Base-by-base conservation (phyloP, 2,888 invertebrate species). In the Pseudococcus viburni region DNA sequence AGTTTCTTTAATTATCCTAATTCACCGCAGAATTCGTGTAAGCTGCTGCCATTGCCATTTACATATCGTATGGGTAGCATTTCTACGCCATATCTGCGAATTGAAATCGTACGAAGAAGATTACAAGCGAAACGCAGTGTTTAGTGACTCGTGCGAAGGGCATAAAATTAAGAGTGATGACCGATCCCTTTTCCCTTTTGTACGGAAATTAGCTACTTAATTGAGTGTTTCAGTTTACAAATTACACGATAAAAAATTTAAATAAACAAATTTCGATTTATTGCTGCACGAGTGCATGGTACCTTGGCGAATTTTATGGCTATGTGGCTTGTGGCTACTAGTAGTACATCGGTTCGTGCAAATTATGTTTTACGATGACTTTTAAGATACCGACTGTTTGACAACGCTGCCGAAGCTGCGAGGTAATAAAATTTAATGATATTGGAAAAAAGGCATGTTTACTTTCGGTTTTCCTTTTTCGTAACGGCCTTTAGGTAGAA, bases 1-100 rank as follows among this genome's bases (percentile, higher is more conserved):
- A 64, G 64, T 64, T 64, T 64, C 22, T 64, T 19, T 64, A 64
- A 64, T 64, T 64, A 64, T 9, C 6, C 12, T 64, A 64, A 64
- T 64, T 64, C 1, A 64, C 8, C 22, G 42, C 42, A 42, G 42
- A 6, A 11, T 22, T 64, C 11, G 22, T 22, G 19, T 64, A 64
- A 12, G 48, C 48, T 51, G 11, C 48, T 42, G 42, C 42, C 8
- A 42, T 33, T 3, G 46, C 15, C 15, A 51, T 51, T 51, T 51
- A 51, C 48, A 51, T 51, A 12, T 12, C 15, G 15, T 15, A 51
- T 51, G 11, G 11, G 15, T 15, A 15, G 48, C 15, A 12, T 51
- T 15, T 51, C 48, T 51, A 51, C 3, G 48, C 15, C 48, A 4
- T 51, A 51, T 51, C 48, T 51, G 5, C 15, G 48, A 51, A 51